Percentiles rank a stretch among this genome's conserved stretches.
phyloP scores from a whole-genome alignment of 2,888 invertebrate genomes.

The Omphaloscelis lunosa region DNA sequence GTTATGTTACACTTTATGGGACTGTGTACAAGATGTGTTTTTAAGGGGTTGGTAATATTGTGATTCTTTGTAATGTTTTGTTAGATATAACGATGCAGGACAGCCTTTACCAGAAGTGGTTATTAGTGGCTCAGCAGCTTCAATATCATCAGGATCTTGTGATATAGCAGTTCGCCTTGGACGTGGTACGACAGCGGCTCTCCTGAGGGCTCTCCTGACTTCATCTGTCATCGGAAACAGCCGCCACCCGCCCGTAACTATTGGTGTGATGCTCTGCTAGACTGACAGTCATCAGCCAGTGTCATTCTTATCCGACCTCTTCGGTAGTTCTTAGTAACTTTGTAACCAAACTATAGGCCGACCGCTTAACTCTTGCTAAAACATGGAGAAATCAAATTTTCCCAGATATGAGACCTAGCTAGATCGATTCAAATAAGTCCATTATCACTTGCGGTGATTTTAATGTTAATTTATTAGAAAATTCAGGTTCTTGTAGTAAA shows the following conservation, averaged over 20 bases:
- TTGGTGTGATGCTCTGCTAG: background rate
- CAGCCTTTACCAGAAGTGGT: background rate
- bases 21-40: background rate
- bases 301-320: background rate
- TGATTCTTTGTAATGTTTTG: slow-evolving; percentile 1
- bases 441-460: too few relatives aligned
- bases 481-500: too few relatives aligned
- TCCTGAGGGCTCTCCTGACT: background rate
- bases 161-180: background rate
- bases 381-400: too few relatives aligned
- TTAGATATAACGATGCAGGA: background rate
- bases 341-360: background rate
- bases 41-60: background rate
- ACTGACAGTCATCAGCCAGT: background rate
- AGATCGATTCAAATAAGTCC: too few relatives aligned
- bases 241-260: too few relatives aligned
- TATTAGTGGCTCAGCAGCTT: background rate
- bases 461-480: too few relatives aligned
- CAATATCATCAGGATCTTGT: background rate
- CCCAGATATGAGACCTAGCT: too few relatives aligned
- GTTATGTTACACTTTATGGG: slow-evolving; percentile 9
- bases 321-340: background rate
- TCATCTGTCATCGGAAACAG: background rate
- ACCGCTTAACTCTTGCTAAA: too few relatives aligned
- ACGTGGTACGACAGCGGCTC: background rate